Conservation (phyloP, 2,888 invertebrate species). For the Carterocephalus palaemon region DNA sequence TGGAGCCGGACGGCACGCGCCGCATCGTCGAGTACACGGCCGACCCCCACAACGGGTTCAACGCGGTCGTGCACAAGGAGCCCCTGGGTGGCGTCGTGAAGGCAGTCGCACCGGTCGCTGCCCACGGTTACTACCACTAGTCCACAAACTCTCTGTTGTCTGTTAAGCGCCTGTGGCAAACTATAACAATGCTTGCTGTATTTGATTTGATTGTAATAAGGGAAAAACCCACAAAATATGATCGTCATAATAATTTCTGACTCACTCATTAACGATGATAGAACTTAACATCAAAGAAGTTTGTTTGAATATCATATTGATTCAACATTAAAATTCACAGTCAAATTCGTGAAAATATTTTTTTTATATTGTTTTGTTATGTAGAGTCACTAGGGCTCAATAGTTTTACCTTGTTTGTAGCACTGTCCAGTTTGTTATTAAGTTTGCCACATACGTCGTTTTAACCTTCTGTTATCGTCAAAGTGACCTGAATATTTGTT, state of each 20-base stretch:
- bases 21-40: slow-evolving; percentile 82
- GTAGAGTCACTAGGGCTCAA: no score
- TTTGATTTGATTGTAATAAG: no score
- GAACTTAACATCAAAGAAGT: no score
- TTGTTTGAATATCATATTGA: no score
- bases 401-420: no score
- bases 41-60: slow-evolving; percentile 83
- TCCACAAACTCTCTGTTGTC: slow-evolving; percentile 26
- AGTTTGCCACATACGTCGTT: slow-evolving; percentile 4
- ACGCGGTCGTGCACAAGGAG: slow-evolving; percentile 82
- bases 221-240: no score
- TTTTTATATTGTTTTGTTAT: no score
- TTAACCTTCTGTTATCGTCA: slow-evolving; percentile 27
- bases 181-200: no score
- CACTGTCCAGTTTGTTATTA: background rate
- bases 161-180: slow-evolving; percentile 35
- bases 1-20: slow-evolving; percentile 82
- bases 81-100: slow-evolving; percentile 72
- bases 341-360: no score
- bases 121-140: slow-evolving; percentile 41
- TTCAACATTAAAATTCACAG: no score
- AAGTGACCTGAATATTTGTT: slow-evolving; percentile 50
- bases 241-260: no score
- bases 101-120: slow-evolving; percentile 57
- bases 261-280: no score